Evolutionary conservation across 2,113 vertebrate genomes (phyloP).

Genomic region (Leiothrix lutea): DNA sequence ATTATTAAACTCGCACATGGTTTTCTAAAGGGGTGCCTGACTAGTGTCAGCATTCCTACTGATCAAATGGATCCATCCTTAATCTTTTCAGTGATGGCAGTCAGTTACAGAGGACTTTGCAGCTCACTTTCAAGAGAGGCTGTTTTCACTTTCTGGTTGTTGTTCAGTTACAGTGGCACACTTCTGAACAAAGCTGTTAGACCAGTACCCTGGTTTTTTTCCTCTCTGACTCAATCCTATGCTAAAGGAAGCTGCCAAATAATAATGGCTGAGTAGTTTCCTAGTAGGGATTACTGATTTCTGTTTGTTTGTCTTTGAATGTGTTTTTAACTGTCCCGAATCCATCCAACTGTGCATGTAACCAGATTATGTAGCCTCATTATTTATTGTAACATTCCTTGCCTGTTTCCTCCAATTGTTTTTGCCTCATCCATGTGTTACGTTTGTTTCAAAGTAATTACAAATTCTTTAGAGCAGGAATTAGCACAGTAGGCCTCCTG

Average conservation of each 20-base stretch:
- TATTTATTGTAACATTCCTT: conserved; percentile 30
- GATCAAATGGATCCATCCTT: background rate
- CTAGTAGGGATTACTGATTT: background rate
- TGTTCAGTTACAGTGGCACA: background rate
- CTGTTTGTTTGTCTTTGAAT: background rate
- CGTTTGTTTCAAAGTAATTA: conserved; percentile 15
- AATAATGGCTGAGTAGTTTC: conserved; percentile 36
- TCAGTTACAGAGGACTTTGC: background rate
- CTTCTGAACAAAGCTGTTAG: background rate
- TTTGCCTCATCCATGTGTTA: background rate
- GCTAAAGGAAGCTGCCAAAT: conserved; percentile 25
- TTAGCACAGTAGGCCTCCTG: background rate
- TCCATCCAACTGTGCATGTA: background rate
- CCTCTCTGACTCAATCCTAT: background rate
- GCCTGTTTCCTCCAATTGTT: conserved; percentile 51
- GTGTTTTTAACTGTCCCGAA: background rate
- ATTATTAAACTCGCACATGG: background rate
- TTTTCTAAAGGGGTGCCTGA: background rate
- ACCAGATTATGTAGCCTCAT: background rate
- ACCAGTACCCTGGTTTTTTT: background rate
- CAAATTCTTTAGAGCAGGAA: background rate
- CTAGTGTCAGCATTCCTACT: background rate
- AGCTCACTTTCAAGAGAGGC: background rate
- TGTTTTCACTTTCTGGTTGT: background rate
- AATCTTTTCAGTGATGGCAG: background rate